These are phyloP conservation scores for Clivina fossor DNA, from an alignment of 2,888 invertebrate species.

Conservation along the genomic window DNA sequence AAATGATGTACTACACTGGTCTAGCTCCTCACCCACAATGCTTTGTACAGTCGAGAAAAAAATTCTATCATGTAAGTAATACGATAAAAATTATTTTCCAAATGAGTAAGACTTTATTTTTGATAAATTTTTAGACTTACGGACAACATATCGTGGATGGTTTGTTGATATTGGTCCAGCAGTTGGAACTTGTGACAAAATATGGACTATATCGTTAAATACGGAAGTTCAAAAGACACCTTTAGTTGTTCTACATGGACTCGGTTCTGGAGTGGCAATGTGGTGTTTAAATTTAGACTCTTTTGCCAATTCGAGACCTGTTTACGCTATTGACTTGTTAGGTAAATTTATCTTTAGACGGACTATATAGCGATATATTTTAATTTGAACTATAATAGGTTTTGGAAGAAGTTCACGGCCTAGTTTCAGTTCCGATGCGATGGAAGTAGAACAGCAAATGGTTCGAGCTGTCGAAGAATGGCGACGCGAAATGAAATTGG, in stretches of 20 bases:
- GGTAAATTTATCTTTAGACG: constrained; percentile 45
- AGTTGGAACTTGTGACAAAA: constrained; percentile 63
- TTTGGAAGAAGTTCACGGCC: constrained; percentile 95
- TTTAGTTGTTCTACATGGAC: constrained; percentile 88
- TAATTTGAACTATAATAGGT: no score
- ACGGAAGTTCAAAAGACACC: constrained; percentile 70
- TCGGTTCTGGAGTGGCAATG: constrained; percentile 90
- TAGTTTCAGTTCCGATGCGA: constrained; percentile 74
- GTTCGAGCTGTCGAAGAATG: constrained; percentile 93
- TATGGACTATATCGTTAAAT: constrained; percentile 68
- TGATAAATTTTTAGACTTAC: constrained; percentile 54
- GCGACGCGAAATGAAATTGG: constrained; percentile 85
- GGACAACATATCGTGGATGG: constrained; percentile 54
- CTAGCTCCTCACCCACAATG: constrained; percentile 53
- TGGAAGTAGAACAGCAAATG: constrained; percentile 83
- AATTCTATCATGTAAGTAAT: constrained; percentile 74
- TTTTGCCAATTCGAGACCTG: constrained; percentile 73
- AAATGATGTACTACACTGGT: constrained; percentile 27
- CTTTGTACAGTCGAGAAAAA: constrained; percentile 78
- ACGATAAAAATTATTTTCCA: constrained; percentile 1
- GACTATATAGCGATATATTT: no score
- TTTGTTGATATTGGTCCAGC: constrained; percentile 61
- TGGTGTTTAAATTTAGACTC: constrained; percentile 92
- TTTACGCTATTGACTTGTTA: constrained; percentile 82
- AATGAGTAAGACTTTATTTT: constrained; percentile 9